Percentiles rank a stretch among this genome's conserved stretches.
phyloP scores from a whole-genome alignment of 2,888 invertebrate genomes.

The Eupsilia transversa region DNA sequence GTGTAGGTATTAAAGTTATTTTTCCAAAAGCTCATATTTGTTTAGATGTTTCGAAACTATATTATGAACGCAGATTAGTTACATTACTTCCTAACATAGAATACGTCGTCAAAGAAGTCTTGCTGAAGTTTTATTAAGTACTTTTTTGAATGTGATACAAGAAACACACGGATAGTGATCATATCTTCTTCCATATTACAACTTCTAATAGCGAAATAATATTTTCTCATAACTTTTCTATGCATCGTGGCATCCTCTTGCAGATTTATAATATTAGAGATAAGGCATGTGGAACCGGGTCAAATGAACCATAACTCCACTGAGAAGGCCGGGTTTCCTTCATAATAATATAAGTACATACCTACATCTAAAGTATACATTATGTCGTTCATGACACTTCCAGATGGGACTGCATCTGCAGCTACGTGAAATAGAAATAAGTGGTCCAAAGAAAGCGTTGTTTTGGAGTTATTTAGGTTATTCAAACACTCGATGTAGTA shows the following conservation, averaged over 20 bases:
- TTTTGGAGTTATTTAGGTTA: neutral
- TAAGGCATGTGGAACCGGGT: slow-evolving; percentile 41
- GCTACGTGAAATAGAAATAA: neutral
- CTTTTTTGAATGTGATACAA: neutral
- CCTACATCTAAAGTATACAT: slow-evolving; percentile 1
- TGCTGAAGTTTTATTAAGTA: neutral
- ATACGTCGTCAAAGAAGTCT: neutral
- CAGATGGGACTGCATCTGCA: slow-evolving; percentile 3
- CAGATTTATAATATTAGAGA: slow-evolving; percentile 40
- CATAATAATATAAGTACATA: neutral
- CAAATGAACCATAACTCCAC: slow-evolving; percentile 52
- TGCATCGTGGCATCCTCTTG: slow-evolving; percentile 2
- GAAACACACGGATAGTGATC: neutral
- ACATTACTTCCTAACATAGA: too few species aligned
- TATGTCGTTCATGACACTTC: neutral
- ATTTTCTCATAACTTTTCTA: slow-evolving; percentile 12
- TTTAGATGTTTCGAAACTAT: neutral
- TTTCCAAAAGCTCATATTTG: neutral
- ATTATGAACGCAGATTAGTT: neutral
- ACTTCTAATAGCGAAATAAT: neutral
- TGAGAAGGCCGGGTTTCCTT: slow-evolving; percentile 13
- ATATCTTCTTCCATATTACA: neutral
- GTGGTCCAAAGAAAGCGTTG: too few species aligned
- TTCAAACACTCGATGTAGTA: neutral
- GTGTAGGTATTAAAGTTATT: neutral